These are phyloP conservation scores for Uromys caudimaculatus DNA, from an alignment of 2,797 vertebrate species.

Conservation along the genomic window DNA sequence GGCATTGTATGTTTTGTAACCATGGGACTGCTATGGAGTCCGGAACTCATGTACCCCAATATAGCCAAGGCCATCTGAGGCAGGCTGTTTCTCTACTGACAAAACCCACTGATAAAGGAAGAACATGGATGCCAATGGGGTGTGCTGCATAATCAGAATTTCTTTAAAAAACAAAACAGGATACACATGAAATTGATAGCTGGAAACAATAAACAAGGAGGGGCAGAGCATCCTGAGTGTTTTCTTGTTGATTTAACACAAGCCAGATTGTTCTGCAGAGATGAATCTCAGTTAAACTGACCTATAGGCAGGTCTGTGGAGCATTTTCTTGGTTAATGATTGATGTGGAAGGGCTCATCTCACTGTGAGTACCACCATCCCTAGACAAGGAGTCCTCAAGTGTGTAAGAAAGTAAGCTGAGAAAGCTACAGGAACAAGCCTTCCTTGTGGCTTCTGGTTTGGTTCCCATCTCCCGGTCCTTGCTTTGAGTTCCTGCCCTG, in stretches of 20 bases:
- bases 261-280: not conserved
- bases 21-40: not conserved
- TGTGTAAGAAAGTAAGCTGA: not conserved
- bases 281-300: not conserved
- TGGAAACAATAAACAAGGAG: not conserved
- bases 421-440: not conserved
- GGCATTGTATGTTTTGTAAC: fast-evolving
- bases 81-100: not conserved
- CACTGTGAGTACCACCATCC: not conserved
- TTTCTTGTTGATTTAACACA: not conserved
- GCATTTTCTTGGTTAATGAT: not conserved
- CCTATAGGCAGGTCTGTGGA: not conserved
- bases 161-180: not conserved
- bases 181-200: not conserved
- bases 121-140: not conserved
- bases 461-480: not conserved
- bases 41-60: fast-evolving
- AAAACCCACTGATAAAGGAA: not conserved
- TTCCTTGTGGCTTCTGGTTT: not conserved
- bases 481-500: not conserved
- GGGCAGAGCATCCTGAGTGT: not conserved
- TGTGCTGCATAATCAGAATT: not conserved
- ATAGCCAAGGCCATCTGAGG: not conserved
- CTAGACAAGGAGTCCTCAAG: not conserved
- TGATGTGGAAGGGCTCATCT: not conserved